Evolutionary conservation across 2,113 vertebrate genomes (phyloP).

Genomic region (Lates calcarifer): DNA sequence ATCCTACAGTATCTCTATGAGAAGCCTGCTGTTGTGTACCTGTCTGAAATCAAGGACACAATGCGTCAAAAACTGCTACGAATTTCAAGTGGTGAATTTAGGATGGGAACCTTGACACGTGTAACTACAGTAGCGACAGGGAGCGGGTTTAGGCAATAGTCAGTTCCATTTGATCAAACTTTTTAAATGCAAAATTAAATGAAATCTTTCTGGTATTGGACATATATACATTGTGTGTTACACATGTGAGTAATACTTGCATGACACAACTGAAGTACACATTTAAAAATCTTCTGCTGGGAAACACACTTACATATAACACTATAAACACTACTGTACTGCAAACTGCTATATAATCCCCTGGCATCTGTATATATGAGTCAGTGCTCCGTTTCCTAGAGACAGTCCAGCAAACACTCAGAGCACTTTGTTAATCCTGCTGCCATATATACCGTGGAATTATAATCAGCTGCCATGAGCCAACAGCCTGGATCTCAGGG

Average conservation of each 20-base stretch:
- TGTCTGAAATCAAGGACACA: not conserved
- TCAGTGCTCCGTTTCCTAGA: constrained; percentile 44
- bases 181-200: no score
- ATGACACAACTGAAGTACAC: not conserved
- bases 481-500: constrained; percentile 32
- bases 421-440: constrained; percentile 52
- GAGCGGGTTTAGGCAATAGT: no score
- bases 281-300: not conserved
- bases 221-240: no score
- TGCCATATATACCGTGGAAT: constrained; percentile 56
- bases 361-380: constrained; percentile 14
- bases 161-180: no score
- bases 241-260: not conserved
- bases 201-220: no score
- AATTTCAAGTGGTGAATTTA: not conserved
- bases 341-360: constrained; percentile 7
- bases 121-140: not conserved
- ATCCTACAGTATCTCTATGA: no score
- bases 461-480: constrained; percentile 56
- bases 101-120: no score
- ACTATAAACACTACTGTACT: not conserved
- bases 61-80: not conserved
- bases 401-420: constrained; percentile 33
- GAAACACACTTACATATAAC: not conserved
- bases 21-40: no score